These are phyloP conservation scores for Drosophila prolongata DNA, from an alignment of 2,888 invertebrate genomes.

Conservation along the genomic window DNA sequence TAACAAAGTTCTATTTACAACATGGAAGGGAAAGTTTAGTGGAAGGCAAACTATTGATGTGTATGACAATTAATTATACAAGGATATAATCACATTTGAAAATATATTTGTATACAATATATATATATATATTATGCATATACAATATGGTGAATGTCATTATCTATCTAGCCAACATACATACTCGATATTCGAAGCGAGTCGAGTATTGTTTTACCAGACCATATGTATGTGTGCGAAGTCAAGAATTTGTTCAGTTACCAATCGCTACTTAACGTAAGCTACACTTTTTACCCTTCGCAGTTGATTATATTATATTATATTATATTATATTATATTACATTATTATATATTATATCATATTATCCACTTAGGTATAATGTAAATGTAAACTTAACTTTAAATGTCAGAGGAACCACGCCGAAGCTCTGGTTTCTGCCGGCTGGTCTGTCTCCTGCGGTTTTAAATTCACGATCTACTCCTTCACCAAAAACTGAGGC, in stretches of 20 bases:
- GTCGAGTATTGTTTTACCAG: constrained; percentile 68
- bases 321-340: constrained; percentile 10
- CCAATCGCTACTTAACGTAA: constrained; percentile 17
- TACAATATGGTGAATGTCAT: constrained; percentile 64
- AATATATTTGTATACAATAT: constrained; percentile 49
- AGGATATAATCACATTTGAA: constrained; percentile 48
- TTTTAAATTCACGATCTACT: constrained; percentile 7
- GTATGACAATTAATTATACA: constrained; percentile 79
- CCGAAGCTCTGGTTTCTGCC: constrained; percentile 14
- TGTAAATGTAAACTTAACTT: neutral
- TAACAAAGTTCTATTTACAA: constrained; percentile 53
- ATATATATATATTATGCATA: constrained; percentile 41
- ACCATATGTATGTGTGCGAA: constrained; percentile 64
- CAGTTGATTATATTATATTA: constrained; percentile 25
- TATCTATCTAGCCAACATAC: constrained; percentile 48
- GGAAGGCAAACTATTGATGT: constrained; percentile 64
- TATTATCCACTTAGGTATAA: too few species aligned
- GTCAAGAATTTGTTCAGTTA: constrained; percentile 28
- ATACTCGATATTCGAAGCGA: constrained; percentile 45
- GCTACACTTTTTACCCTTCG: constrained; percentile 19
- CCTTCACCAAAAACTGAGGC: constrained; percentile 47
- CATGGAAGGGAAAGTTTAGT: constrained; percentile 28
- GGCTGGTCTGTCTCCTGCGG: constrained; percentile 1
- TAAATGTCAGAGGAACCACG: constrained; percentile 17
- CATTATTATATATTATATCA: constrained; percentile 12